These are phyloP conservation scores for Leuciscus waleckii DNA, from an alignment of 2,797 vertebrate genomes.

Conservation along the genomic window DNA sequence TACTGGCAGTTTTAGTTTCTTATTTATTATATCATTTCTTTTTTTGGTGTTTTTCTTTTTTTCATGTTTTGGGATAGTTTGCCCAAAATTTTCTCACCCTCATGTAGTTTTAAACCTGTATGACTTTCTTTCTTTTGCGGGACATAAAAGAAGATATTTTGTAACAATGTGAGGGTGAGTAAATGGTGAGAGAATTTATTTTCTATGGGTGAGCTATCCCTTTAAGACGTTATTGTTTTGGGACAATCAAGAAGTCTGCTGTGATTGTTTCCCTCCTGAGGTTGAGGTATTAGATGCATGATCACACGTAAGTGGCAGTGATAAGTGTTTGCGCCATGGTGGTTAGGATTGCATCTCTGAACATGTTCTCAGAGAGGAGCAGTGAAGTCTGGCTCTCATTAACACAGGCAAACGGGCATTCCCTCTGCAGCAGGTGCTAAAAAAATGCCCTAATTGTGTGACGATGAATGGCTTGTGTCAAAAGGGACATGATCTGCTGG, in stretches of 20 bases:
- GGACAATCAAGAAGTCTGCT: background rate
- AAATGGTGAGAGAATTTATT: background rate
- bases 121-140: background rate
- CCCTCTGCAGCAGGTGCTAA: conserved; percentile 63
- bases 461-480: conserved; percentile 59
- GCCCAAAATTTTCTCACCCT: too few relatives aligned
- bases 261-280: conserved; percentile 10
- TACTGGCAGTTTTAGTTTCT: background rate
- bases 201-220: background rate
- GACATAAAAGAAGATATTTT: background rate
- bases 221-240: background rate
- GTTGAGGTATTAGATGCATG: conserved; percentile 24
- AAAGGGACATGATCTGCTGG: conserved; percentile 52
- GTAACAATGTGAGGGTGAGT: background rate
- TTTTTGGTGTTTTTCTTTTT: too few relatives aligned
- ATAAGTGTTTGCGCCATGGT: conserved; percentile 42
- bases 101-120: background rate
- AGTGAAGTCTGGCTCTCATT: conserved; percentile 59
- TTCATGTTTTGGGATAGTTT: too few relatives aligned
- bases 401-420: conserved; percentile 56
- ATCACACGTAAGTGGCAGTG: conserved; percentile 48
- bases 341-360: conserved; percentile 49
- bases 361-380: conserved; percentile 33
- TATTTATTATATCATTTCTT: too few relatives aligned
- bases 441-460: conserved; percentile 61